phyloP scores from a whole-genome alignment of 2,797 vertebrate species.

The Hydrophis major region DNA sequence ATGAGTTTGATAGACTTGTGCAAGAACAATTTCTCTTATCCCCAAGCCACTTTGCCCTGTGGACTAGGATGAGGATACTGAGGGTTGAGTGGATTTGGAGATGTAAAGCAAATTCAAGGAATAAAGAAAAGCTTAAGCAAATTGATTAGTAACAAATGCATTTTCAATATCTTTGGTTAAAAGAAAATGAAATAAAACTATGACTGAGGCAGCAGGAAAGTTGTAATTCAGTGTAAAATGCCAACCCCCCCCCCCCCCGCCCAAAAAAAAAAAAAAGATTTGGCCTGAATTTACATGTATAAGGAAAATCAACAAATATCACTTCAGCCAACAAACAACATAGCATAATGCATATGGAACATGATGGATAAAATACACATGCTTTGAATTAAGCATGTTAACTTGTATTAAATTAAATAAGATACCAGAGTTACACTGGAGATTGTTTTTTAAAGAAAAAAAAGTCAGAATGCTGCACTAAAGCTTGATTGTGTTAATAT shows the following conservation, averaged over 20 bases:
- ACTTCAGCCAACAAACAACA: background rate
- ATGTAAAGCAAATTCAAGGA: background rate
- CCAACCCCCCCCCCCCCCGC: background rate
- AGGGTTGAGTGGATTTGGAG: background rate
- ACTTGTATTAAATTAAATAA: background rate
- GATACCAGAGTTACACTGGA: background rate
- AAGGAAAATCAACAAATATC: background rate
- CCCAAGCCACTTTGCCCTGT: background rate
- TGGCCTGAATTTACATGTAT: background rate
- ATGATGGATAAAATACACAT: background rate
- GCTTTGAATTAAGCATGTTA: background rate
- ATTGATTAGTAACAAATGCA: background rate
- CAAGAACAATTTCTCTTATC: background rate
- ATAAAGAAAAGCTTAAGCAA: background rate
- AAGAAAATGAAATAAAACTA: background rate
- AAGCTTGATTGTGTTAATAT: slow-evolving; percentile 5
- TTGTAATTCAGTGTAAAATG: background rate
- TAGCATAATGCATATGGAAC: background rate
- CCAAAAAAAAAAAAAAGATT: background rate
- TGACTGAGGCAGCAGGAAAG: background rate
- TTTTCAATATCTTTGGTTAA: background rate
- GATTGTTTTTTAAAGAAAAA: background rate
- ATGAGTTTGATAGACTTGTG: background rate
- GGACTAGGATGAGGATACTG: background rate
- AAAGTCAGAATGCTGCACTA: background rate